Percentiles rank a stretch among this genome's conserved stretches.
Conservation (phyloP, 2,113 vertebrate species). For the Gallinago paraguaiae region DNA sequence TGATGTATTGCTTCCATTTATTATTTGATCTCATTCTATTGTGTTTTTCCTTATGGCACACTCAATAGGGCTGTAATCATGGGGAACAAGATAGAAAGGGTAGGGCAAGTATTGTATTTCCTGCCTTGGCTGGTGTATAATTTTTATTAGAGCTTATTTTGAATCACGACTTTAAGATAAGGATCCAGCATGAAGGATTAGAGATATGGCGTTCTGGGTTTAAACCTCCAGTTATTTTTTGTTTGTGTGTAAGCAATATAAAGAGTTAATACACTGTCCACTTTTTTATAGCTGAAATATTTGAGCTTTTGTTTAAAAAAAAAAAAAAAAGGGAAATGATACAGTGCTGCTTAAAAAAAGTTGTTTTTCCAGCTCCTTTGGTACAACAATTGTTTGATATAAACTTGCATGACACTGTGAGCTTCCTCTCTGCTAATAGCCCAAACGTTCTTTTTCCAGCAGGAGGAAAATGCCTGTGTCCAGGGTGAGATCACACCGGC, state of each 20-base stretch:
- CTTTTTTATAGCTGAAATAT: conserved; percentile 14
- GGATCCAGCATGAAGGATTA: not conserved
- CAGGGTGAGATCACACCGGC: conserved; percentile 26
- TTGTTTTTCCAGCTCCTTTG: conserved; percentile 62
- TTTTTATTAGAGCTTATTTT: conserved; percentile 49
- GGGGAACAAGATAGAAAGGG: conserved; percentile 64
- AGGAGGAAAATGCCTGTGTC: conserved; percentile 35
- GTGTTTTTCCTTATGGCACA: conserved; percentile 46
- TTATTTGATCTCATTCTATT: conserved; percentile 62
- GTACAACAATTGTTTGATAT: conserved; percentile 60
- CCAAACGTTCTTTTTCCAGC: conserved; percentile 59
- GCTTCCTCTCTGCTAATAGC: conserved; percentile 65
- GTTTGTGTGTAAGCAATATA: not conserved
- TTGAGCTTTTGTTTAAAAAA: conserved; percentile 24
- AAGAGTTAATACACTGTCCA: conserved; percentile 39
- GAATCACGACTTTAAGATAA: conserved; percentile 40
- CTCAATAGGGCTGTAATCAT: conserved; percentile 51
- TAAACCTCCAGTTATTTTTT: not conserved
- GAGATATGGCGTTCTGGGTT: not conserved
- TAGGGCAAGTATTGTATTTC: conserved; percentile 60
- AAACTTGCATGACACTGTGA: conserved; percentile 58
- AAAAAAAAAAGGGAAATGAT: conserved; percentile 48
- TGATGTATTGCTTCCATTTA: conserved; percentile 69
- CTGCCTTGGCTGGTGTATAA: conserved; percentile 52
- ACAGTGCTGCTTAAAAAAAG: conserved; percentile 31